phyloP scores from a whole-genome alignment of 2,113 vertebrate species.

The Anhinga rufa region DNA sequence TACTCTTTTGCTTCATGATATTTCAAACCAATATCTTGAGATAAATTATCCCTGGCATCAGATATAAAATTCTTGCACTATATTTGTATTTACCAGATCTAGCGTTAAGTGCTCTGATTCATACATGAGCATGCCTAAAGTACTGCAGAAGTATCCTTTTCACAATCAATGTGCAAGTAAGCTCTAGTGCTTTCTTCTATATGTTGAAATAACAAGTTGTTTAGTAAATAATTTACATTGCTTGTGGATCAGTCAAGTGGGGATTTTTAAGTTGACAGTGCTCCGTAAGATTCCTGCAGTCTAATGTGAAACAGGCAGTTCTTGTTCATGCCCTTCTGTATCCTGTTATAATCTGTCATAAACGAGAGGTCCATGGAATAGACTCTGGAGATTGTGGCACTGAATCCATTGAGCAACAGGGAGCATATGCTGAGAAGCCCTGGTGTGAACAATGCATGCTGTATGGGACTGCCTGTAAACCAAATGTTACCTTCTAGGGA shows the following conservation, averaged over 20 bases:
- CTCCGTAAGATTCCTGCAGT: background rate
- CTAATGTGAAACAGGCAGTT: background rate
- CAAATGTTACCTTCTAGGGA: background rate
- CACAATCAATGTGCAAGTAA: background rate
- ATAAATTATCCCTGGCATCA: background rate
- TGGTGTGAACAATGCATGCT: background rate
- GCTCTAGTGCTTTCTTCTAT: background rate
- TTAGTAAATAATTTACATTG: background rate
- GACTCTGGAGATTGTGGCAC: background rate
- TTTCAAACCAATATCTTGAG: background rate
- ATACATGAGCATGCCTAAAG: background rate
- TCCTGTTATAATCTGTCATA: background rate
- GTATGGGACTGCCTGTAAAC: background rate
- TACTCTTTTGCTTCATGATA: background rate
- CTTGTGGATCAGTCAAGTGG: background rate
- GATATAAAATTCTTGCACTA: background rate
- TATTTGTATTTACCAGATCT: background rate
- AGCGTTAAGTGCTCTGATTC: background rate
- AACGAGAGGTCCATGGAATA: background rate
- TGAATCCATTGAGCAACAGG: background rate
- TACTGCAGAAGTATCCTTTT: background rate
- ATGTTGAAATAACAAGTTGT: background rate
- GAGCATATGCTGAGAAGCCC: background rate
- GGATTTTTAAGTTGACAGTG: background rate
- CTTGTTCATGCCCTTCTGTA: background rate